Percentiles rank a stretch among this genome's conserved stretches.
Evolutionary conservation across 2,888 invertebrate species (phyloP).

Genomic region (Antheraea assamensis): DNA sequence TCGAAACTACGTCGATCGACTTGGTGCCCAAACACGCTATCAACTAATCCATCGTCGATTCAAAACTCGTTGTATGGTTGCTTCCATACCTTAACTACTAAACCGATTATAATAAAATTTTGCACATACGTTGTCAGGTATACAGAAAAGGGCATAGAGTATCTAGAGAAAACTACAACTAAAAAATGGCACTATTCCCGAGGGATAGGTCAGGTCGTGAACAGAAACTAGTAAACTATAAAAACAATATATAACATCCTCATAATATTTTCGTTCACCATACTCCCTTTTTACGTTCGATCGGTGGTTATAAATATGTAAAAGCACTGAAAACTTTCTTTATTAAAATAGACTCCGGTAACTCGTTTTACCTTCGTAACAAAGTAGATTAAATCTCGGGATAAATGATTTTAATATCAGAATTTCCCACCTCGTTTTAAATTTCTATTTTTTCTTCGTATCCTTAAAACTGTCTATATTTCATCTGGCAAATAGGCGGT

Average conservation of each 20-base stretch:
- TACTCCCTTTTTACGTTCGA: conserved; percentile 19
- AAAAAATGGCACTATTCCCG: too few relatives aligned
- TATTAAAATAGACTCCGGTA: conserved; percentile 33
- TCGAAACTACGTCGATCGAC: too few relatives aligned
- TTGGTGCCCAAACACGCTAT: too few relatives aligned
- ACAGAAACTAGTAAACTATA: not conserved
- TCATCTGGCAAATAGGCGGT: too few relatives aligned
- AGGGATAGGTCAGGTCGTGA: too few relatives aligned
- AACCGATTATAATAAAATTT: too few relatives aligned
- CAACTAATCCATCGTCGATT: too few relatives aligned
- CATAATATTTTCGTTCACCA: conserved; percentile 17
- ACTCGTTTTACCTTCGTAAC: conserved; percentile 31
- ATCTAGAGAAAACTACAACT: not conserved
- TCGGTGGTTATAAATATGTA: conserved; percentile 25
- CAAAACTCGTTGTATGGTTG: too few relatives aligned
- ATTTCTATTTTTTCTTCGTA: not conserved
- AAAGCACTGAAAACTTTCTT: conserved; percentile 34
- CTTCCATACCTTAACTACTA: too few relatives aligned
- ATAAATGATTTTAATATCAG: conserved; percentile 24
- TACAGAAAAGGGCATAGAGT: too few relatives aligned
- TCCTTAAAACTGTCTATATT: too few relatives aligned
- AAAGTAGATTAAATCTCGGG: conserved; percentile 30
- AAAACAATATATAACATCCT: not conserved
- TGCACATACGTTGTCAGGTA: too few relatives aligned
- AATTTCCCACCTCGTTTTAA: not conserved